Evolutionary conservation across 2,113 vertebrate species (phyloP).

Genomic region (Eulacestoma nigropectus): DNA sequence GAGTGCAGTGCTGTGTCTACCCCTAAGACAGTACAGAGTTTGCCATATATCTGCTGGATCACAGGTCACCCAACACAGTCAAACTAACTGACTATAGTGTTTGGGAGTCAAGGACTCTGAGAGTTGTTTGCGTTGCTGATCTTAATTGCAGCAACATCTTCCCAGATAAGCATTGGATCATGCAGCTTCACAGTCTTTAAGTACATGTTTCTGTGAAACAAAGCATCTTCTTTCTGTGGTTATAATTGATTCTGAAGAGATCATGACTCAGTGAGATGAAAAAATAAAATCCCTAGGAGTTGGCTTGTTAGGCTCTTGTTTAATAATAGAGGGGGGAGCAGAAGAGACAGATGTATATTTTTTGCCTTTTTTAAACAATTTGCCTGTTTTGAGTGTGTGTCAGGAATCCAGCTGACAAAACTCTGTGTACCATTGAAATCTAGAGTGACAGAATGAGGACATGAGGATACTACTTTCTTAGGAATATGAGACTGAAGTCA

Average conservation of each 20-base stretch:
- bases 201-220: background rate
- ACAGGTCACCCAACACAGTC: background rate
- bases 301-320: background rate
- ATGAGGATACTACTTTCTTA: background rate
- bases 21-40: background rate
- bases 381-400: background rate
- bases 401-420: constrained; percentile 1
- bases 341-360: accelerated
- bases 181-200: background rate
- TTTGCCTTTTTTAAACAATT: background rate
- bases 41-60: background rate
- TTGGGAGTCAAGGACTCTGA: background rate
- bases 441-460: constrained; percentile 38
- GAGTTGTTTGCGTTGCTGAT: background rate
- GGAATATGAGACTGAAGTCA: background rate
- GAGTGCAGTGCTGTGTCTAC: background rate
- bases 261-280: background rate
- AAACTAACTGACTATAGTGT: background rate
- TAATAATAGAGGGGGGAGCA: background rate
- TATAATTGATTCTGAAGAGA: background rate
- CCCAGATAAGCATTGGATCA: background rate
- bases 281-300: background rate
- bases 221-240: background rate
- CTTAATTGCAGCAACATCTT: background rate
- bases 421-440: background rate